Evolutionary conservation across 2,888 invertebrate species (phyloP).

Genomic region (Rotaria macrura): DNA sequence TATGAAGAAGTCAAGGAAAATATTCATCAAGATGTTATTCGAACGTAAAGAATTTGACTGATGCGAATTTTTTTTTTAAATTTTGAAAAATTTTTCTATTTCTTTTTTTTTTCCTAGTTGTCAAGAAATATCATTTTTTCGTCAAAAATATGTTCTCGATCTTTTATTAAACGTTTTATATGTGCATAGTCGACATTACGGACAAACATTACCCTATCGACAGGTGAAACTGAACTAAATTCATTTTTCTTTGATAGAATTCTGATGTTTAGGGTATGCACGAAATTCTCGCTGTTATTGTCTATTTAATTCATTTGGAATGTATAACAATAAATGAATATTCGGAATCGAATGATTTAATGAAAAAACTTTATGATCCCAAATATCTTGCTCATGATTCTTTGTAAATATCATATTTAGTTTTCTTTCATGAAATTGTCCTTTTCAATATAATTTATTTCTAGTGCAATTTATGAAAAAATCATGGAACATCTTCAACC

Average conservation of each 20-base stretch:
- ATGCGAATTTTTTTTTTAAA: neutral
- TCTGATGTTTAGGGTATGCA: neutral
- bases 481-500: neutral
- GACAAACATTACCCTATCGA: neutral
- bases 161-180: neutral
- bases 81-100: neutral
- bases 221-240: neutral
- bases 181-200: neutral
- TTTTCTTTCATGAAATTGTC: too few species aligned
- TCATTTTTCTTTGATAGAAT: neutral
- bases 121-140: conserved; percentile 6
- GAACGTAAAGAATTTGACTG: neutral
- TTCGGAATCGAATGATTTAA: neutral
- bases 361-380: conserved; percentile 3
- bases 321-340: neutral
- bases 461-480: neutral
- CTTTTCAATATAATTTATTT: neutral
- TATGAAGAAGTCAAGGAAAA: neutral
- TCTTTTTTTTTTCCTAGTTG: neutral
- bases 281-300: neutral
- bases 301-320: neutral
- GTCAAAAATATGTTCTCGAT: neutral
- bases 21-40: conserved; percentile 14
- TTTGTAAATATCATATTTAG: neutral
- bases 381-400: neutral